Conservation (phyloP, 2,797 vertebrate species). For the Sebastes baramenuke region DNA sequence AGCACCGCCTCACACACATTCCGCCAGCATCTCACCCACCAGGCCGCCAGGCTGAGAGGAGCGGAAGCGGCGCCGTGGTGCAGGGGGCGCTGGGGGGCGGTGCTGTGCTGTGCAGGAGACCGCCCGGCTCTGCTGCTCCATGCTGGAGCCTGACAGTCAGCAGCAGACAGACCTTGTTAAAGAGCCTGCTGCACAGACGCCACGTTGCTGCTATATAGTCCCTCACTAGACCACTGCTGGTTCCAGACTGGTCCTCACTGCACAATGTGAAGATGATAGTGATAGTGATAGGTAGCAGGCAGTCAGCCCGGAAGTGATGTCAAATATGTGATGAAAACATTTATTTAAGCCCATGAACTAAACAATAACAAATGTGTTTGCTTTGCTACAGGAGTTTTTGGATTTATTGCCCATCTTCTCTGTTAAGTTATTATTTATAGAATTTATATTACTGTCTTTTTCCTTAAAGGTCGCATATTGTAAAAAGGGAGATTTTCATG, state of each 20-base stretch:
- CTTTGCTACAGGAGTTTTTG: no score
- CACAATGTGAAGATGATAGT: neutral
- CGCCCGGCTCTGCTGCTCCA: neutral
- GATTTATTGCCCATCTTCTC: no score
- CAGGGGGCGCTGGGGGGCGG: neutral
- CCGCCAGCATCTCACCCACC: constrained; percentile 78
- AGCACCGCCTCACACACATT: constrained; percentile 79
- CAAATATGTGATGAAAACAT: neutral
- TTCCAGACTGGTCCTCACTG: neutral
- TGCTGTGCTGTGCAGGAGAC: neutral
- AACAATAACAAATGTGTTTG: no score
- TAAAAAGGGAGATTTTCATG: no score
- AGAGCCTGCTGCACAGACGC: neutral
- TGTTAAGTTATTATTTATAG: no score
- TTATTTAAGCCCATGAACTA: no score
- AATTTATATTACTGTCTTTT: no score
- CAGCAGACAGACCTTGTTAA: neutral
- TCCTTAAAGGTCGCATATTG: no score
- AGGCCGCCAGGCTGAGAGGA: constrained; percentile 44
- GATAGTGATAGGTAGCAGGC: neutral
- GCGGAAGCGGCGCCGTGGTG: constrained; percentile 34
- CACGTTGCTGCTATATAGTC: constrained; percentile 21
- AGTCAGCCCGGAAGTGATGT: neutral
- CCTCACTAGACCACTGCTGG: neutral
- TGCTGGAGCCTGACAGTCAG: neutral